Evolutionary conservation across 2,113 vertebrate species (phyloP), one percentile per base, ranked within the genome.

Genomic region (Silurus glanis): DNA sequence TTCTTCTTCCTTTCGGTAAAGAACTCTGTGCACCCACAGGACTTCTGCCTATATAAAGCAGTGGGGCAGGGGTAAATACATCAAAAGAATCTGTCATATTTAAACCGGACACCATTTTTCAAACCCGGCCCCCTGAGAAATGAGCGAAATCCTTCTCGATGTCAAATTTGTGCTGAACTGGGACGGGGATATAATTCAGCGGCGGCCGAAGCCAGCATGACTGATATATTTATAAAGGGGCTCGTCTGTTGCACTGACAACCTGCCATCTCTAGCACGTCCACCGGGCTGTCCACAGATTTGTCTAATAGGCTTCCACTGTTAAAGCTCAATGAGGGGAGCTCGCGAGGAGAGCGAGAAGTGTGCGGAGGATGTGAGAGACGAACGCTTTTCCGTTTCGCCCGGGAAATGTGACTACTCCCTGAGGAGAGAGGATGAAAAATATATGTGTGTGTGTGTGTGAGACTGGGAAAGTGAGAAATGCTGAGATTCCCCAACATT

Each of bases 181-280:
- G 89, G 87, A 82, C 87, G 90, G 88, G 91, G 92, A 91, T 90
- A 91, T 90, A 91, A 94, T 91, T 92, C 84, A 83, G 85, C 84
- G 71, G 89, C 87, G 85, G 89, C 82, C 85, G 91, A 92, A 94
- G 93, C 92, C 91, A 84, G 93, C 94, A 94, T 94, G 94, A 95
- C 95, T 94, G 94, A 94, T 95, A 94, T 93, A 94, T 95, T 95
- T 95, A 94, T 94, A 94, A 90, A 91, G 87, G 89, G 89, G 87
- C 85, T 89, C 86, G 90, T 87, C 91, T 90, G 89, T 90, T 88
- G 87, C 82, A 83, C 83, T 94, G 93, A 94, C 93, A 94, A 93
- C 91, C 91, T 91, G 91, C 91, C 92, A 92, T 93, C 90, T 37
- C 90, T 80, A 88, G 92, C 86, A 92, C 91, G 90, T 93, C 91